Evolutionary conservation across 2,888 invertebrate genomes (phyloP).

Genomic region (Drosophila eohydei): DNA sequence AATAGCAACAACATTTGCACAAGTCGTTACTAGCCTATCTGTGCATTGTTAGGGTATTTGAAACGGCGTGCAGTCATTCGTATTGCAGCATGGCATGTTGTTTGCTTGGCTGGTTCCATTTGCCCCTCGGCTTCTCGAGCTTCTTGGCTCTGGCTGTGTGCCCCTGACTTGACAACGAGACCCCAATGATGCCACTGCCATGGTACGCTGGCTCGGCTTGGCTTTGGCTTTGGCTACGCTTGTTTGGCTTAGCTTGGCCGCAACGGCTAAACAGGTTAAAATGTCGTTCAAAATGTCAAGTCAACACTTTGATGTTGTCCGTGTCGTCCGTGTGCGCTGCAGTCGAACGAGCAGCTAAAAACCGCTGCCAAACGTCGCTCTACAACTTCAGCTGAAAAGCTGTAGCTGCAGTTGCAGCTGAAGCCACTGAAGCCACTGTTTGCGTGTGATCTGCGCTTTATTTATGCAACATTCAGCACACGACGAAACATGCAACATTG

Average conservation of each 20-base stretch:
- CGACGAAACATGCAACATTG: conserved; percentile 77
- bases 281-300: conserved; percentile 82
- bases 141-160: conserved; percentile 33
- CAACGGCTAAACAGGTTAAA: conserved; percentile 80
- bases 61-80: conserved; percentile 67
- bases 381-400: conserved; percentile 32
- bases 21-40: conserved; percentile 4
- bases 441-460: conserved; percentile 80
- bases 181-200: conserved; percentile 67
- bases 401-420: conserved; percentile 14
- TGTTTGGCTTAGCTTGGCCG: conserved; percentile 72
- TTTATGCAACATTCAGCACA: conserved; percentile 82
- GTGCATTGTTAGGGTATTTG: conserved; percentile 30
- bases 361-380: conserved; percentile 51
- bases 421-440: conserved; percentile 57
- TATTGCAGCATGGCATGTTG: conserved; percentile 75
- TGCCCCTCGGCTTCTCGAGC: conserved; percentile 53
- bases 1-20: neutral
- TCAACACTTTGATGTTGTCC: conserved; percentile 82
- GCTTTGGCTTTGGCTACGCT: conserved; percentile 66
- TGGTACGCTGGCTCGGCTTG: conserved; percentile 60
- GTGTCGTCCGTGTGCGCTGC: conserved; percentile 51
- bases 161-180: conserved; percentile 59
- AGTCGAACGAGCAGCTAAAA: conserved; percentile 43
- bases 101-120: conserved; percentile 76